These are phyloP conservation scores for Sphaerophoria taeniata DNA, from an alignment of 2,888 invertebrate species.

Conservation along the genomic window DNA sequence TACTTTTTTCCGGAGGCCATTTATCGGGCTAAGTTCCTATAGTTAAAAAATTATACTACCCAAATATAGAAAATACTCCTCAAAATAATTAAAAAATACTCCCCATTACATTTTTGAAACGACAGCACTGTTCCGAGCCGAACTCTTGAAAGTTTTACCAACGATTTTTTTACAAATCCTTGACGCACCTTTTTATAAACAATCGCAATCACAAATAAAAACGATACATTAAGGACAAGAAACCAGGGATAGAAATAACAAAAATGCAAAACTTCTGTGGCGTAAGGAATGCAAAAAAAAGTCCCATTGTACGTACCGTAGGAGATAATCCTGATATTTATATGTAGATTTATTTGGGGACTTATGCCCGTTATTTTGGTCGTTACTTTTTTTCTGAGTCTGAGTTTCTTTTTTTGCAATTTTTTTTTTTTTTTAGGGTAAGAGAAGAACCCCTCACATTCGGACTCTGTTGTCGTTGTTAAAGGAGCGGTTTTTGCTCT, in stretches of 20 bases:
- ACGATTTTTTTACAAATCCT: no score
- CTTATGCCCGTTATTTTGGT: conserved; percentile 67
- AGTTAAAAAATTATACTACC: no score
- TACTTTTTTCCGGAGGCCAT: no score
- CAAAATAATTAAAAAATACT: no score
- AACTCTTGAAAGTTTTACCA: no score
- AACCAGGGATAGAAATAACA: background rate
- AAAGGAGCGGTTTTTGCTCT: background rate
- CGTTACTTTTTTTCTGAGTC: conserved; percentile 6
- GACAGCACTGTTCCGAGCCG: no score
- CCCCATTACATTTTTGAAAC: no score
- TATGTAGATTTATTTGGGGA: conserved; percentile 73
- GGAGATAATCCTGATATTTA: conserved; percentile 73
- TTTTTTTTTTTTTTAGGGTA: background rate
- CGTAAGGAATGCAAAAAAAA: conserved; percentile 41
- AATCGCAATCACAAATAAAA: background rate
- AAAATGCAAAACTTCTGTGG: conserved; percentile 50
- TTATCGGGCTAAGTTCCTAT: no score
- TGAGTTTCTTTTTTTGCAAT: background rate
- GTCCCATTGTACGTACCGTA: conserved; percentile 57
- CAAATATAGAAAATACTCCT: no score
- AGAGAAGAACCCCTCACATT: conserved; percentile 18
- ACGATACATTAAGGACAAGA: background rate
- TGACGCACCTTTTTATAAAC: no score
- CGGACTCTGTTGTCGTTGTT: conserved; percentile 50